phyloP scores from a whole-genome alignment of 1,140 invertebrate species.

The Drosophila neocordata region DNA sequence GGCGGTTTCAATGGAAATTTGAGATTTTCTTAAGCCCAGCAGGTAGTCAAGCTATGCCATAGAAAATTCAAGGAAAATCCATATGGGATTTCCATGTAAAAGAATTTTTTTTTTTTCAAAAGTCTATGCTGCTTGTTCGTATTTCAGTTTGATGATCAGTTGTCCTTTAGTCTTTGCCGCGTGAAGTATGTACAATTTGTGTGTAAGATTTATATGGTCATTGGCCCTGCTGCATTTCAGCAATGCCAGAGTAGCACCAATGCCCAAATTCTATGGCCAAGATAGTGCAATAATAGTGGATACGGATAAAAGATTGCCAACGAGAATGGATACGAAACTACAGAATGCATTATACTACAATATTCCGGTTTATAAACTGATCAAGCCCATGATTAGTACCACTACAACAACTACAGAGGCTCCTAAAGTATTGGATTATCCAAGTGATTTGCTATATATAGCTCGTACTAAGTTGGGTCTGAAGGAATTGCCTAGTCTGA shows the following conservation, averaged over 20 bases:
- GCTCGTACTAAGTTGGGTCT: conserved; percentile 66
- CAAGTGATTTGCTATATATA: conserved; percentile 64
- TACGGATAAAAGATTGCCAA: conserved; percentile 31
- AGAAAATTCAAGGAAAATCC: conserved; percentile 50
- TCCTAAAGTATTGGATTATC: conserved; percentile 48
- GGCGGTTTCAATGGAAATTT: conserved; percentile 60
- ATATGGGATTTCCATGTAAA: background rate
- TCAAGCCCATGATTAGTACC: conserved; percentile 20
- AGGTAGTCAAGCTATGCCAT: conserved; percentile 49
- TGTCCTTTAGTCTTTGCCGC: conserved; percentile 50
- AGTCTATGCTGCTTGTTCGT: conserved; percentile 23
- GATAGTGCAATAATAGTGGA: conserved; percentile 65
- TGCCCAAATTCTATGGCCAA: conserved; percentile 60
- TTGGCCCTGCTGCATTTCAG: conserved; percentile 54
- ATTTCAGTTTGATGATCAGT: conserved; percentile 28
- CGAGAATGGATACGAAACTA: conserved; percentile 43
- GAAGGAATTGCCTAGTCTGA: conserved; percentile 62
- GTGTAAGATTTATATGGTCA: conserved; percentile 33
- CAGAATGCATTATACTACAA: conserved; percentile 65
- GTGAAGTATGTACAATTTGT: conserved; percentile 40
- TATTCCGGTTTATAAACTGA: conserved; percentile 62
- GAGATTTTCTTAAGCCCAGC: conserved; percentile 56
- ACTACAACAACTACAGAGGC: conserved; percentile 28
- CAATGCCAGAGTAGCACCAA: conserved; percentile 18
- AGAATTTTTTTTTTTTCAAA: background rate